Evolutionary conservation across 2,797 vertebrate genomes (phyloP).

Genomic region (Platyrinchus mystaceus): DNA sequence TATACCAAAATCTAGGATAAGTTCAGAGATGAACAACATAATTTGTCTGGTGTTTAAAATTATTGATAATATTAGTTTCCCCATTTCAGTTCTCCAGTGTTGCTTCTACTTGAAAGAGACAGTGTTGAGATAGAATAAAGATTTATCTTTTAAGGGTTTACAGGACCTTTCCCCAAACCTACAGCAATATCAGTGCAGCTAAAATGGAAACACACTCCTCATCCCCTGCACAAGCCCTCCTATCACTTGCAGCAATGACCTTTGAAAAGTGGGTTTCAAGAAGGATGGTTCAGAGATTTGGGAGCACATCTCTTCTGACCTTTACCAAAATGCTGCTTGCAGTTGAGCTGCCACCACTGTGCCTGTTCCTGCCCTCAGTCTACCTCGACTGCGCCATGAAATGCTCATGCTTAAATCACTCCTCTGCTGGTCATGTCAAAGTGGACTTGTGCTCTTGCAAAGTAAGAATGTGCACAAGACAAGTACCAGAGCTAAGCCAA

Average conservation of each 20-base stretch:
- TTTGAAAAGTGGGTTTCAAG: not conserved
- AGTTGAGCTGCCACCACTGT: not conserved
- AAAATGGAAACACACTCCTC: not conserved
- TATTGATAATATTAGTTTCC: not conserved
- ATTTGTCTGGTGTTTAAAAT: not conserved
- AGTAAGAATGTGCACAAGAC: accelerated
- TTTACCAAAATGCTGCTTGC: not conserved
- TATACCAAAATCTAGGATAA: not conserved
- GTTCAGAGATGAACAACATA: not conserved
- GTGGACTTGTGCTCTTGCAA: not conserved
- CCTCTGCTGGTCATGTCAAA: accelerated
- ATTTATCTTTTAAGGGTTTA: not conserved
- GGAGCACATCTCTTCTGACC: not conserved
- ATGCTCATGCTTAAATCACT: not conserved
- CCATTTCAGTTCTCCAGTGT: not conserved
- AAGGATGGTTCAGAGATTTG: not conserved
- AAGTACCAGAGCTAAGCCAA: not conserved
- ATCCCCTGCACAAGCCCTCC: not conserved
- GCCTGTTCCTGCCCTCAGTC: not conserved
- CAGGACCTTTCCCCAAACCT: not conserved
- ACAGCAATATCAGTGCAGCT: not conserved
- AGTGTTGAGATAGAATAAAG: not conserved
- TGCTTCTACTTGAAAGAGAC: not conserved
- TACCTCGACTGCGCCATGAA: accelerated
- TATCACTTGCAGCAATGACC: not conserved